Conservation (phyloP, 2,888 invertebrate genomes). For the Diachrysia chrysitis region DNA sequence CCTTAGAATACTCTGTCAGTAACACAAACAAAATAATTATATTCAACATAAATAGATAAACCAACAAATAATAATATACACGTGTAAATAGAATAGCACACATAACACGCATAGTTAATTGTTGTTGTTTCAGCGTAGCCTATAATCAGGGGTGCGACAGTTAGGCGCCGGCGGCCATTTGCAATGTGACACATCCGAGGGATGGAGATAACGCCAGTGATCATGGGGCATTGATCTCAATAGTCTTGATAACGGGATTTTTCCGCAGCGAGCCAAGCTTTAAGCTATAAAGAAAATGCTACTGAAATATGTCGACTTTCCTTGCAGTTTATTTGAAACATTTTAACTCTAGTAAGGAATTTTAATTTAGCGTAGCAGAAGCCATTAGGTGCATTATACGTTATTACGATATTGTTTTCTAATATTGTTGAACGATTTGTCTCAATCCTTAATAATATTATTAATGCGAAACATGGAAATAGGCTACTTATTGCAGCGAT, state of each 20-base stretch:
- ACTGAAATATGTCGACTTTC: background rate
- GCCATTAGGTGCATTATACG: no score
- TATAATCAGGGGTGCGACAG: conserved; percentile 67
- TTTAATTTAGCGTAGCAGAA: no score
- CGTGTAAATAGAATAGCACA: conserved; percentile 9
- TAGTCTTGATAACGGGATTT: conserved; percentile 56
- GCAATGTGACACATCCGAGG: conserved; percentile 57
- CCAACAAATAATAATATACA: conserved; percentile 31
- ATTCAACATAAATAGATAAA: conserved; percentile 13
- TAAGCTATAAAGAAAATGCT: conserved; percentile 7
- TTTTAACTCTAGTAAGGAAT: no score
- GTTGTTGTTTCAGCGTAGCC: conserved; percentile 54
- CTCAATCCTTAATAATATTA: no score
- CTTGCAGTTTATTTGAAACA: background rate
- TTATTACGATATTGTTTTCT: no score
- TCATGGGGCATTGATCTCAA: conserved; percentile 59
- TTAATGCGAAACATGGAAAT: no score
- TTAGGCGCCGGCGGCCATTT: conserved; percentile 58
- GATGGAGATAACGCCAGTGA: conserved; percentile 52
- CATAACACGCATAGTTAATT: conserved; percentile 55
- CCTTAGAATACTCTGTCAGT: background rate
- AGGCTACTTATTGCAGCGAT: no score
- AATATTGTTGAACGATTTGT: no score
- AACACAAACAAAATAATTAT: conserved; percentile 3
- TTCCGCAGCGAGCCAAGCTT: conserved; percentile 31